Conservation (phyloP, 2,888 invertebrate genomes). For the Adela reaumurella region DNA sequence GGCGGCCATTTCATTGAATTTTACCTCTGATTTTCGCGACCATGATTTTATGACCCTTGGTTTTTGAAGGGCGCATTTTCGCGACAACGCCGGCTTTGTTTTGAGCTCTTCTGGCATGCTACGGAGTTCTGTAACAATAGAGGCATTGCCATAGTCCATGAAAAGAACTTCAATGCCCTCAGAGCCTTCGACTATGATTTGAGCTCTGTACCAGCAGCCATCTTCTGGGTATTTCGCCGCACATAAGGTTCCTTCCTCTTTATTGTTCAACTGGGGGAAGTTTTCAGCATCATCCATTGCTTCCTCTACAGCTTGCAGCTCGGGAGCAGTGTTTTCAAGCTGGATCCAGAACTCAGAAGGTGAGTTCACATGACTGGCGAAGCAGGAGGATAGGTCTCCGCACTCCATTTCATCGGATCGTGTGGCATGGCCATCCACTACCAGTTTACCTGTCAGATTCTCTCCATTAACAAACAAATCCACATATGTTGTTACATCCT, state of each 20-base stretch:
- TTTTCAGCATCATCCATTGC: constrained; percentile 54
- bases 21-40: constrained; percentile 62
- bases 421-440: constrained; percentile 56
- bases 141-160: constrained; percentile 67
- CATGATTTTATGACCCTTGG: constrained; percentile 58
- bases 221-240: constrained; percentile 66
- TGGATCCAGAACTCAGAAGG: constrained; percentile 78
- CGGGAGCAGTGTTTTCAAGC: constrained; percentile 57
- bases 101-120: constrained; percentile 59
- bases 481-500: constrained; percentile 60
- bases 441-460: constrained; percentile 59
- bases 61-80: constrained; percentile 59
- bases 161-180: constrained; percentile 61
- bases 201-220: constrained; percentile 64
- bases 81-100: constrained; percentile 55
- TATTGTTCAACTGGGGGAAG: constrained; percentile 43
- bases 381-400: constrained; percentile 58
- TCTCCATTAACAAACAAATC: constrained; percentile 60
- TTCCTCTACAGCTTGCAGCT: constrained; percentile 56
- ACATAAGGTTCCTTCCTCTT: constrained; percentile 54
- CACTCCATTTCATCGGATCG: constrained; percentile 49
- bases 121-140: constrained; percentile 53
- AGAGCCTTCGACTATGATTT: constrained; percentile 54
- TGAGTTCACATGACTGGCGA: constrained; percentile 70
- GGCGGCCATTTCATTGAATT: constrained; percentile 65